Evolutionary conservation across 2,888 invertebrate species (phyloP), one percentile per base, ranked within the genome.

Genomic region (Luperina nickerlii): DNA sequence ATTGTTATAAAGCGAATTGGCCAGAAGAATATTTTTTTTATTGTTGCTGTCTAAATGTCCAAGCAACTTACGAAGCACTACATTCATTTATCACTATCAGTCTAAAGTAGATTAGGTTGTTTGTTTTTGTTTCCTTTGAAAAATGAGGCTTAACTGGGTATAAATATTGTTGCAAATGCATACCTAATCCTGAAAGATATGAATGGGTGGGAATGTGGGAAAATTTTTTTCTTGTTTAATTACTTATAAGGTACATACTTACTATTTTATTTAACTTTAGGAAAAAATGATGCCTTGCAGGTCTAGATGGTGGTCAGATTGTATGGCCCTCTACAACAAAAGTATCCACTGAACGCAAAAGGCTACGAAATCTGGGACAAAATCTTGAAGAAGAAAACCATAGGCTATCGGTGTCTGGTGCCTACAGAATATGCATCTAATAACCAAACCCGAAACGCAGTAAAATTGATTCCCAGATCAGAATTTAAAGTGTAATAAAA

Each of bases 401-500:
- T 5, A 60, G 5, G 13, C 45, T n/a, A 13, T 1, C 18, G 7
- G 0, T 24, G 11, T 24, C 1, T 45, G 18, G 5, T 38, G 1
- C 13, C n/a, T 1, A 20, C 38, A 54, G 20, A 42, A 45, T 45
- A 7, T 27, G 13, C 18, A 18, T 65, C 45, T 0, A 70, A 62
- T 70, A 20, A 70, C 51, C 11, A 32, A 73, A 69, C 51, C 3
- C 42, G 11, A 63, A 74, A 51, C 32, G 63, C 85, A 69, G 69
- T 85, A 65, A 83, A 87, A 84, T 72, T 79, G 65, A 87, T 87
- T 77, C 66, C 74, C 85, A 79, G 79, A 84, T 84, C 74, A 80
- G 67, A 87, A 87, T 85, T 87, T 70, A 79, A 78, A 78, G 67
- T 68, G 74, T 83, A 85, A 87, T 87, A 87, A 84, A 84, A 87